Conservation (phyloP, 2,888 invertebrate species). For the Nesidiocoris tenuis region DNA sequence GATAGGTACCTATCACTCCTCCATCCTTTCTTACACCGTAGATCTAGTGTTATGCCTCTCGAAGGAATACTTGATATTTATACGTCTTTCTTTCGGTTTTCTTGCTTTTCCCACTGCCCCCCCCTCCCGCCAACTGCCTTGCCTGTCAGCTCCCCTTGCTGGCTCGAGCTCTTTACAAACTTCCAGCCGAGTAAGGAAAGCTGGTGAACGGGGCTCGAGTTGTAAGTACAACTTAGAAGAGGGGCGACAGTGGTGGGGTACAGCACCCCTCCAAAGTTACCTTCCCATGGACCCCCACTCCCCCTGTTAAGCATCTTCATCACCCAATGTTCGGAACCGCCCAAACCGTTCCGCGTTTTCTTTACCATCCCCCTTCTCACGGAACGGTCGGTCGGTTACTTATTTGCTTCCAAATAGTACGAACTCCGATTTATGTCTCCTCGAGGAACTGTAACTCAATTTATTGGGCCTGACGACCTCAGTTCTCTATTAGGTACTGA, state of each 20-base stretch:
- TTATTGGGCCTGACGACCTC: no score
- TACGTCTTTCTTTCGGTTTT: conserved; percentile 6
- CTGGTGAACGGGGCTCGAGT: background rate
- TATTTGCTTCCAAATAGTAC: no score
- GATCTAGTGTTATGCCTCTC: conserved; percentile 39
- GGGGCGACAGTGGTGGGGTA: background rate
- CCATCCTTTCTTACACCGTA: background rate
- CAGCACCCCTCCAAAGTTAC: background rate
- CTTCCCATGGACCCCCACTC: background rate
- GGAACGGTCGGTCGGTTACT: no score
- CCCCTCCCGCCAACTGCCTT: background rate
- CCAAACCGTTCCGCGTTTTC: background rate
- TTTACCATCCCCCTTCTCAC: no score
- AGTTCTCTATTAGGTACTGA: no score
- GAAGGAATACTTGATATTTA: conserved; percentile 40
- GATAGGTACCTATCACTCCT: background rate
- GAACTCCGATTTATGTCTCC: no score
- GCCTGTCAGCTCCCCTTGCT: background rate
- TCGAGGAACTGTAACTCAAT: no score
- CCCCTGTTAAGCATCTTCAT: background rate
- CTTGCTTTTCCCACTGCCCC: background rate
- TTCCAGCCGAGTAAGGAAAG: background rate
- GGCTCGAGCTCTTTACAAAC: background rate
- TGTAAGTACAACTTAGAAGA: background rate
- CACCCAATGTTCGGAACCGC: background rate